Evolutionary conservation across 2,888 invertebrate genomes (phyloP), one percentile per base, ranked within the genome.

Genomic region (Portevinia maculata): DNA sequence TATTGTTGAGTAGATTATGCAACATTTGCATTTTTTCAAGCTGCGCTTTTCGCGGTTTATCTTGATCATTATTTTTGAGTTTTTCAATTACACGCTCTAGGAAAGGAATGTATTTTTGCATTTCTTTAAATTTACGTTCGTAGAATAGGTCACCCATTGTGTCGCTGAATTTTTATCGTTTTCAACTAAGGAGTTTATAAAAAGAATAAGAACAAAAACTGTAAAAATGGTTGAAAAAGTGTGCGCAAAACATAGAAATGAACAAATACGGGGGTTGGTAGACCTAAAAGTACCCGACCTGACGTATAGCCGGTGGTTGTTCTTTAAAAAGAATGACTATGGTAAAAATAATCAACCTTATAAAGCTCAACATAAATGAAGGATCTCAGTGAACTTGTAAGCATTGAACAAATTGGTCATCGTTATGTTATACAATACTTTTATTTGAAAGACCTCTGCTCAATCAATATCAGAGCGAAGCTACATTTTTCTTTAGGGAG

Each of bases 31-130:
- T 87, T 81, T 87, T 87, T 6, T 88, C 84, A 1, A 89, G 81
- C 30, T 86, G 87, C n/a, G 85, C 85, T 50, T 87, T 87, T 7
- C 87, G 86, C 9, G 84, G 67, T 65, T 87, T 84, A 32, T 85
- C 24, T 19, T 75, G 71, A 32, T 86, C 86, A 75, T 86, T 86
- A 44, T 91, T 92, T 87, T 93, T 93, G 86, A 94, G 89, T 87
- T 93, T 92, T 52, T 91, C 91, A 87, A 95, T 95, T 92, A 95
- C 94, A 85, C 91, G 93, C 87, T 94, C 93, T 88, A 96, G 89
- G 88, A 95, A 95, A n/a, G 95, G 95, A 86, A 95, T 92, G 90
- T 94, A 94, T 86, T 92, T 92, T 90, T 88, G 86, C 85, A 89
- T 85, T 55, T 86, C 85, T 32, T 75, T 21, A 41, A 86, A 84